Percentiles rank a stretch among this genome's conserved stretches.
Conservation (phyloP, 2,888 invertebrate genomes). For the Amblyteles armatorius region DNA sequence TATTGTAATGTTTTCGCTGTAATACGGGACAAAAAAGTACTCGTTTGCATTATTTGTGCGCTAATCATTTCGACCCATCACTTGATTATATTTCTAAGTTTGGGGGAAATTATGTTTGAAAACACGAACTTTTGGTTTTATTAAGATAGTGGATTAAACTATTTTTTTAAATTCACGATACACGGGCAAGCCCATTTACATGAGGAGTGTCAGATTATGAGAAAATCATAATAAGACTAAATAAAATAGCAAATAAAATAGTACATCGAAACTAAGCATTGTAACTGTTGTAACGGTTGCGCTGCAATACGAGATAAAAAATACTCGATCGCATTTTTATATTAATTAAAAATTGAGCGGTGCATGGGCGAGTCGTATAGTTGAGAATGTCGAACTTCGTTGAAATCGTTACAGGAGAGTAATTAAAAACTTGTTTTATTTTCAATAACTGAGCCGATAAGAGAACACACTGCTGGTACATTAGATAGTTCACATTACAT, state of each 20-base stretch:
- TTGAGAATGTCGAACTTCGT: background rate
- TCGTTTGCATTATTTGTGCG: too few relatives aligned
- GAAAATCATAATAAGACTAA: background rate
- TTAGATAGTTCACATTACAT: background rate
- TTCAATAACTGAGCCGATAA: background rate
- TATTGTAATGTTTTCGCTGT: too few relatives aligned
- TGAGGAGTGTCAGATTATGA: too few relatives aligned
- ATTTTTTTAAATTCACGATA: background rate
- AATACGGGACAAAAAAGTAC: background rate
- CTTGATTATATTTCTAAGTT: too few relatives aligned
- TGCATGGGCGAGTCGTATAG: background rate
- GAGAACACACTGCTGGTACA: background rate
- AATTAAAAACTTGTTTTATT: background rate
- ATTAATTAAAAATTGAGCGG: background rate
- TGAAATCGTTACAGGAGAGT: background rate
- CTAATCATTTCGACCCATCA: too few relatives aligned
- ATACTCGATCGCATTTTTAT: background rate
- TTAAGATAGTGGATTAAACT: background rate
- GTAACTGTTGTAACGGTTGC: background rate
- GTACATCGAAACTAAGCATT: background rate
- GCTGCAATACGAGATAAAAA: background rate
- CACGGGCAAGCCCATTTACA: too few relatives aligned
- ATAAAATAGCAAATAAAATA: background rate
- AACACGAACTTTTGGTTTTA: background rate
- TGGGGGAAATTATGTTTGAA: background rate